Percentiles rank a stretch among this genome's conserved stretches.
These are phyloP conservation scores for Alethe castanea DNA, from an alignment of 2,113 vertebrate genomes.

Conservation along the genomic window DNA sequence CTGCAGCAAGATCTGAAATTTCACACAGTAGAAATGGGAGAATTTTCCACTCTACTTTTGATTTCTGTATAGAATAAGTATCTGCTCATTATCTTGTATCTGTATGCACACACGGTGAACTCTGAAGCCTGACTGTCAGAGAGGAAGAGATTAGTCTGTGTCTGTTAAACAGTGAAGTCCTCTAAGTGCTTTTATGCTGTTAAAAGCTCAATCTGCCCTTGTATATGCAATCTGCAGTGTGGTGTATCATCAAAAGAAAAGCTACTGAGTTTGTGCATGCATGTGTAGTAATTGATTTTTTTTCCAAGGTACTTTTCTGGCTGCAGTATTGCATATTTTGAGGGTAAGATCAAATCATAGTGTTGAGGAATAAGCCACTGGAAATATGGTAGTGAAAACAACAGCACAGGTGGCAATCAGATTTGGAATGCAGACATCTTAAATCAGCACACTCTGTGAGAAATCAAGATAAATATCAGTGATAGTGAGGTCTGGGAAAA, in stretches of 20 bases:
- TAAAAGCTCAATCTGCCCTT: conserved; percentile 41
- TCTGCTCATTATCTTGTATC: conserved; percentile 55
- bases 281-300: conserved; percentile 62
- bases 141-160: conserved; percentile 34
- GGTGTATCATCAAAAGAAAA: conserved; percentile 30
- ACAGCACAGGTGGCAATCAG: neutral
- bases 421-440: neutral
- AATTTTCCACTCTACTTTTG: conserved; percentile 19
- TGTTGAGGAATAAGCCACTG: neutral
- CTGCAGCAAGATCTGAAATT: neutral
- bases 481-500: neutral
- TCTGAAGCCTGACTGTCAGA: conserved; percentile 14
- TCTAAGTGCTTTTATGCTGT: conserved; percentile 50
- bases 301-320: conserved; percentile 29
- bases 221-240: neutral
- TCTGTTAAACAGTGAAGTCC: conserved; percentile 42
- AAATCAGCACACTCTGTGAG: neutral
- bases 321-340: conserved; percentile 28
- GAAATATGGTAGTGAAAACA: neutral
- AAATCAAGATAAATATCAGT: neutral
- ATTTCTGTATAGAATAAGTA: conserved; percentile 55
- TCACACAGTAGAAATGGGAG: neutral
- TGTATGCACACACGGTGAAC: conserved; percentile 7
- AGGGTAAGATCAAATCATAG: neutral
- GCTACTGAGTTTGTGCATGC: conserved; percentile 51